phyloP scores from a whole-genome alignment of 2,113 vertebrate species.

The Otis tarda region DNA sequence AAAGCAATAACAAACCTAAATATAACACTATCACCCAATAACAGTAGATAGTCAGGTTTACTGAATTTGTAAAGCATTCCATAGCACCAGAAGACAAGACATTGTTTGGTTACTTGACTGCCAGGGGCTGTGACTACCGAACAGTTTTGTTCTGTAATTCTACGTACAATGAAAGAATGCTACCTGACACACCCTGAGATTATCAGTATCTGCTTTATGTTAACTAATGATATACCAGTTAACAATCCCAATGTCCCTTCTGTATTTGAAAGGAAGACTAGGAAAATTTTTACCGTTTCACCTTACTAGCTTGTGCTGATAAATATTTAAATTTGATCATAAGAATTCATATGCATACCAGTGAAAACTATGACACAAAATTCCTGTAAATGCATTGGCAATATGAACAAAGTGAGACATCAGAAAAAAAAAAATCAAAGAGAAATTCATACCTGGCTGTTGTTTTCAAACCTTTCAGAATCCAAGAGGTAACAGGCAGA shows the following conservation, averaged over 20 bases:
- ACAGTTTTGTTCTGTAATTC: neutral
- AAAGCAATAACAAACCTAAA: constrained; percentile 29
- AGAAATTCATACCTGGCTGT: neutral
- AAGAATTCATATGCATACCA: neutral
- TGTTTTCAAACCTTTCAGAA: neutral
- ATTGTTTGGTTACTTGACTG: neutral
- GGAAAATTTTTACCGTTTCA: neutral
- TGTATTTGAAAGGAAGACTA: neutral
- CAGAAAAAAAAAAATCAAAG: neutral
- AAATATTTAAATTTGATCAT: neutral
- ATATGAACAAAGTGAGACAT: neutral
- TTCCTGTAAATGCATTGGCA: neutral
- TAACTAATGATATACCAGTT: neutral
- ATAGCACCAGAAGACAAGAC: neutral
- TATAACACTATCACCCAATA: neutral
- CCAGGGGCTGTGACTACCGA: neutral
- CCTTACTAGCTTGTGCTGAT: neutral
- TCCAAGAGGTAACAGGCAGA: neutral
- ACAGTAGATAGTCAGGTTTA: constrained; percentile 15
- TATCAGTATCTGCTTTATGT: neutral
- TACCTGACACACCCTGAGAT: neutral
- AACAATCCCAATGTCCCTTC: neutral
- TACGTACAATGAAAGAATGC: neutral
- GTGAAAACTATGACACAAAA: neutral
- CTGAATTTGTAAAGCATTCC: constrained; percentile 2